These are phyloP conservation scores for Laupala kohalensis DNA, from an alignment of 1,140 invertebrate genomes.

Conservation along the genomic window DNA sequence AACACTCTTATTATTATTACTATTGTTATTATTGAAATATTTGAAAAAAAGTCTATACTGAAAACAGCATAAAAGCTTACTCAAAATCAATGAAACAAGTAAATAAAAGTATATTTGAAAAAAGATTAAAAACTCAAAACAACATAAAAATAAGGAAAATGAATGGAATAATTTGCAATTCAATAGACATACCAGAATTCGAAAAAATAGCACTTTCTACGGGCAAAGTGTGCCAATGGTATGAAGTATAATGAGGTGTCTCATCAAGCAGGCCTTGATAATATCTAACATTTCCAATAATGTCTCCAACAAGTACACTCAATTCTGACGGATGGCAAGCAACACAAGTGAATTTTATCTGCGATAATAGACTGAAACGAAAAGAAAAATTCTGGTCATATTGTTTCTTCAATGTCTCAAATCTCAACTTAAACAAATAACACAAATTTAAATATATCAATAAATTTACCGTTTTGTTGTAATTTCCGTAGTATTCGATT, in stretches of 20 bases:
- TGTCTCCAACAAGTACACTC: constrained; percentile 55
- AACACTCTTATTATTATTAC: too few species aligned
- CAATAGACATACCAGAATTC: constrained; percentile 36
- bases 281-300: constrained; percentile 47
- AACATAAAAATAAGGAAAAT: not conserved
- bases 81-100: too few species aligned
- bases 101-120: not conserved
- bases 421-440: not conserved
- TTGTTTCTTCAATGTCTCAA: not conserved
- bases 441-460: too few species aligned
- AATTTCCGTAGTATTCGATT: not conserved
- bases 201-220: constrained; percentile 57
- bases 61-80: too few species aligned
- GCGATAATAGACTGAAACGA: not conserved
- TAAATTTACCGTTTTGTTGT: too few species aligned
- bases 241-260: constrained; percentile 34
- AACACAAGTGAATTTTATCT: constrained; percentile 44
- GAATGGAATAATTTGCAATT: constrained; percentile 6
- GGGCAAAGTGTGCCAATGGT: constrained; percentile 70
- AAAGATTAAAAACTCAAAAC: not conserved
- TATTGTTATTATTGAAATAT: too few species aligned
- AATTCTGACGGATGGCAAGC: constrained; percentile 51
- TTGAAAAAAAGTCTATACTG: too few species aligned
- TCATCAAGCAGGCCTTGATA: constrained; percentile 41
- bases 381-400: not conserved